Conservation (phyloP, 2,113 vertebrate species). For the Ascaphus truei region DNA sequence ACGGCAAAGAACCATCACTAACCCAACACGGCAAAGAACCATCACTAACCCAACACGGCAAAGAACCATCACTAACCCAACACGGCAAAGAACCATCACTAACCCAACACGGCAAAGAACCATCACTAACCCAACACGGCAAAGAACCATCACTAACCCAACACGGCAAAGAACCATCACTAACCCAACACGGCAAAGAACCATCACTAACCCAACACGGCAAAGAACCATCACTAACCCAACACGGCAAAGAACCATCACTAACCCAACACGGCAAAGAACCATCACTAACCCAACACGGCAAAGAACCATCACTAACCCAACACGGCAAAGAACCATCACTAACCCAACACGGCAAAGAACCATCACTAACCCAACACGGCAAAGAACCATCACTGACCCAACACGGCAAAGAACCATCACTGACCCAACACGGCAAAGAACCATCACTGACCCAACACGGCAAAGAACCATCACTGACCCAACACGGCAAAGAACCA, state of each 20-base stretch:
- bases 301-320: slow-evolving; percentile 7
- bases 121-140: slow-evolving; percentile 2
- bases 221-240: slow-evolving; percentile 7
- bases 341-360: slow-evolving; percentile 9
- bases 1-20: slow-evolving; percentile 8
- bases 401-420: slow-evolving; percentile 4
- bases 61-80: neutral
- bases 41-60: slow-evolving; percentile 6
- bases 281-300: neutral
- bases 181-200: slow-evolving; percentile 9
- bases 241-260: slow-evolving; percentile 4
- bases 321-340: slow-evolving; percentile 4
- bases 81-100: slow-evolving; percentile 7
- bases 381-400: slow-evolving; percentile 7
- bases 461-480: slow-evolving; percentile 8
- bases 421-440: slow-evolving; percentile 10
- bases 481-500: slow-evolving; percentile 4
- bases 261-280: slow-evolving; percentile 9
- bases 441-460: neutral
- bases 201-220: neutral
- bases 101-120: slow-evolving; percentile 6
- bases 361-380: neutral
- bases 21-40: slow-evolving; percentile 5
- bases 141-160: slow-evolving; percentile 1
- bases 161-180: slow-evolving; percentile 7